Conservation (phyloP, 2,888 invertebrate species). For the Amblyjoppa fuscipennis region DNA sequence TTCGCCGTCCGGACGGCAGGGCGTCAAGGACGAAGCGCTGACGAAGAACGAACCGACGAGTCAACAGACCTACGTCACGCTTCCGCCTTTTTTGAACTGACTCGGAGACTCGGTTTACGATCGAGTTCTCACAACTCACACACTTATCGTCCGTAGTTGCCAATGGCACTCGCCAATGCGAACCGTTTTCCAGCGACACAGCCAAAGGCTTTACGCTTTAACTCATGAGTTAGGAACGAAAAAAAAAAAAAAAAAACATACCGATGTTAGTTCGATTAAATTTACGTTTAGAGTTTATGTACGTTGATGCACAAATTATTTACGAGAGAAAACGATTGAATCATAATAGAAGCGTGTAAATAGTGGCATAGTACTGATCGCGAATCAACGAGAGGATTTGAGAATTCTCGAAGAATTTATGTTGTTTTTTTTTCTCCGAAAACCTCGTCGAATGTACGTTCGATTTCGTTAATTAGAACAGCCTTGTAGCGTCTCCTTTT, state of each 20-base stretch:
- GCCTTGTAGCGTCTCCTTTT: slow-evolving; percentile 25
- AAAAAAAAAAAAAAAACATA: neutral
- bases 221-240: slow-evolving; percentile 6
- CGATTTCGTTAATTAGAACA: slow-evolving; percentile 45
- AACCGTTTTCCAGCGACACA: slow-evolving; percentile 23
- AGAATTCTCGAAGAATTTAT: slow-evolving; percentile 41
- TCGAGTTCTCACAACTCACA: slow-evolving; percentile 65
- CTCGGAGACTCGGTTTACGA: slow-evolving; percentile 81
- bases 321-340: slow-evolving; percentile 36
- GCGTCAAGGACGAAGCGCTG: slow-evolving; percentile 85
- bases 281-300: slow-evolving; percentile 5
- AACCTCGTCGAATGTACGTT: slow-evolving; percentile 41
- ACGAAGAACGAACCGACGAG: slow-evolving; percentile 88
- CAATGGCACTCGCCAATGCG: neutral
- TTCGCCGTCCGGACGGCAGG: slow-evolving; percentile 76
- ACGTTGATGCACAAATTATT: slow-evolving; percentile 38
- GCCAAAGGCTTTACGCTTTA: slow-evolving; percentile 41
- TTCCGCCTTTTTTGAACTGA: slow-evolving; percentile 93
- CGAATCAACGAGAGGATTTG: slow-evolving; percentile 47
- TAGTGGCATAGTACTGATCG: slow-evolving; percentile 69
- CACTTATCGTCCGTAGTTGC: neutral
- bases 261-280: slow-evolving; percentile 12
- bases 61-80: slow-evolving; percentile 89
- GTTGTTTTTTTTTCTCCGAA: slow-evolving; percentile 36
- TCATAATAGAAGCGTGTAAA: slow-evolving; percentile 62